Evolutionary conservation across 1,140 invertebrate genomes (phyloP).

Genomic region (Drosophila oshimai): DNA sequence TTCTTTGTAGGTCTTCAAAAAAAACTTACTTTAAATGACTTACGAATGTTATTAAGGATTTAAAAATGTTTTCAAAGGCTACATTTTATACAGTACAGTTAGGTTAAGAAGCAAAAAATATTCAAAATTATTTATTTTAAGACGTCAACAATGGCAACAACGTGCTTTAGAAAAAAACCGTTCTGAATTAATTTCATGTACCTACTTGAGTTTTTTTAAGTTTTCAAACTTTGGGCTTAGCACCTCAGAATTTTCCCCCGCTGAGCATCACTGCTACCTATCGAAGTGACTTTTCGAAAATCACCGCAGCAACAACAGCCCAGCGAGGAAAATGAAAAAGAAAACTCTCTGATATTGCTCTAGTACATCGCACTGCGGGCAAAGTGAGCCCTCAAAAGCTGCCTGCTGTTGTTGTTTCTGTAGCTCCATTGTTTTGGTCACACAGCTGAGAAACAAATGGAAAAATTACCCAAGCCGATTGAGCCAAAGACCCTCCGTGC

Average conservation of each 20-base stretch:
- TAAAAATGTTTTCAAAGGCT: too few relatives aligned
- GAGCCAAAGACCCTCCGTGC: conserved; percentile 50
- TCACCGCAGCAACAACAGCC: conserved; percentile 20
- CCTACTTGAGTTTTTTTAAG: too few relatives aligned
- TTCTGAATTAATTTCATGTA: too few relatives aligned
- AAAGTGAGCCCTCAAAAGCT: conserved; percentile 53
- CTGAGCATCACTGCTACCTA: conserved; percentile 46
- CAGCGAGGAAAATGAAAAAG: conserved; percentile 23
- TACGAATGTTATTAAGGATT: too few relatives aligned
- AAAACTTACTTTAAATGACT: too few relatives aligned
- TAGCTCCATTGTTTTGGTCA: conserved; percentile 72
- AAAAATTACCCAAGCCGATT: conserved; percentile 69
- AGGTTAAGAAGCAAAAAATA: too few relatives aligned
- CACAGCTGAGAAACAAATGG: conserved; percentile 72
- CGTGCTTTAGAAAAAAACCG: too few relatives aligned
- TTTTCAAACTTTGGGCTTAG: neutral
- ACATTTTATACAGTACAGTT: too few relatives aligned
- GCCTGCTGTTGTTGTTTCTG: conserved; percentile 37
- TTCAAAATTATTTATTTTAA: too few relatives aligned
- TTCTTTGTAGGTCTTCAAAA: too few relatives aligned
- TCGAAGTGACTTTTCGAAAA: conserved; percentile 44
- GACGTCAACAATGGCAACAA: too few relatives aligned
- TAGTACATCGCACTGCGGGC: conserved; percentile 29
- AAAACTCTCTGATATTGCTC: conserved; percentile 45
- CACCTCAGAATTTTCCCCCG: conserved; percentile 5